Conservation (phyloP, 2,888 invertebrate species). For the Idaea dimidiata region DNA sequence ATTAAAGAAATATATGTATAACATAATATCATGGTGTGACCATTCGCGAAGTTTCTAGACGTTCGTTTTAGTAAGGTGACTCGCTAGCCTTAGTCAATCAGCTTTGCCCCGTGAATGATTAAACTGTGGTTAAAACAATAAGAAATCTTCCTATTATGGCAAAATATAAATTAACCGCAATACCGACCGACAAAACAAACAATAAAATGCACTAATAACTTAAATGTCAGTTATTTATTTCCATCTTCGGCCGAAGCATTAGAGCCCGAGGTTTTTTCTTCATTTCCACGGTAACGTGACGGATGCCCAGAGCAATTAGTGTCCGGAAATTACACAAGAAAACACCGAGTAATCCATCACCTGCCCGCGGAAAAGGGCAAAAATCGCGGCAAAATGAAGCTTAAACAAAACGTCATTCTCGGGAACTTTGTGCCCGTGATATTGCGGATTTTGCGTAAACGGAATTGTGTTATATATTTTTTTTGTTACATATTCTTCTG, state of each 20-base stretch:
- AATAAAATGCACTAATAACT: background rate
- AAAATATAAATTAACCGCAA: background rate
- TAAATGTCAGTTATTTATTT: conserved; percentile 38
- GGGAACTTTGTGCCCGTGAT: conserved; percentile 41
- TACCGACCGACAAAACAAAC: background rate
- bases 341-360: conserved; percentile 76
- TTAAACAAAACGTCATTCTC: conserved; percentile 62
- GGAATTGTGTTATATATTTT: background rate
- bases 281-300: conserved; percentile 61
- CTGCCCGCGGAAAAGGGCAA: conserved; percentile 65
- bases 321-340: conserved; percentile 79
- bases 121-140: too few species aligned
- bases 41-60: too few species aligned
- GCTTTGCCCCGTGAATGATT: too few species aligned
- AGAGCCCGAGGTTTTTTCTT: conserved; percentile 52
- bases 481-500: background rate
- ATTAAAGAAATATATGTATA: too few species aligned
- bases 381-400: conserved; percentile 63
- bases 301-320: conserved; percentile 75
- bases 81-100: too few species aligned
- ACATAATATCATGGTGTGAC: too few species aligned
- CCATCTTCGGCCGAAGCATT: conserved; percentile 44
- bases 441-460: conserved; percentile 34
- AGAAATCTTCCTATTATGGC: background rate
- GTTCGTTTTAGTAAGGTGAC: too few species aligned